These are phyloP conservation scores for Lateolabrax maculatus DNA, from an alignment of 2,797 vertebrate genomes.

Conservation along the genomic window DNA sequence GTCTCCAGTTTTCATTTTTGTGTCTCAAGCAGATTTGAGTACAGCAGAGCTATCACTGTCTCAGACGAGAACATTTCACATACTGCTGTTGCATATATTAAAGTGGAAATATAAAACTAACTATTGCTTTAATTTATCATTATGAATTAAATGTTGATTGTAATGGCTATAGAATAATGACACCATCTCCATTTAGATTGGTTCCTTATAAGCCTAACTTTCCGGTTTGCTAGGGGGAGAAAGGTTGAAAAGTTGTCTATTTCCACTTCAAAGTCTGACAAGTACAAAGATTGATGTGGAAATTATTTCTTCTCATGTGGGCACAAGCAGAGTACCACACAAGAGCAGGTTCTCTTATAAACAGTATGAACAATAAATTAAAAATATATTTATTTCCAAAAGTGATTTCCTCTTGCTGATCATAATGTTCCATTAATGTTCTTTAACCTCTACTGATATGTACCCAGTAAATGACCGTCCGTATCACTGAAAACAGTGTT, in stretches of 20 bases:
- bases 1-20: not conserved
- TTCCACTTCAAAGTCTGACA: no score
- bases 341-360: not conserved
- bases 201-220: no score
- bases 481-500: conserved; percentile 21
- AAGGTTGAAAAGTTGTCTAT: no score
- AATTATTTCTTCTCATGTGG: conserved; percentile 5
- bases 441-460: conserved; percentile 8
- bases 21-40: not conserved
- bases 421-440: not conserved
- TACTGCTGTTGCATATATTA: not conserved
- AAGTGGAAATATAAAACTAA: no score
- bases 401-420: not conserved
- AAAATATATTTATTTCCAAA: conserved; percentile 3
- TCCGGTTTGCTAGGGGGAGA: no score
- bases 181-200: no score
- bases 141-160: no score
- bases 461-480: conserved; percentile 8
- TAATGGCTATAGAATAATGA: no score
- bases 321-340: conserved; percentile 3
- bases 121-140: no score
- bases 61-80: not conserved
- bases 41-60: not conserved
- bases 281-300: not conserved
- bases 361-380: not conserved